phyloP scores from a whole-genome alignment of 2,113 vertebrate species.

The Ia io region DNA sequence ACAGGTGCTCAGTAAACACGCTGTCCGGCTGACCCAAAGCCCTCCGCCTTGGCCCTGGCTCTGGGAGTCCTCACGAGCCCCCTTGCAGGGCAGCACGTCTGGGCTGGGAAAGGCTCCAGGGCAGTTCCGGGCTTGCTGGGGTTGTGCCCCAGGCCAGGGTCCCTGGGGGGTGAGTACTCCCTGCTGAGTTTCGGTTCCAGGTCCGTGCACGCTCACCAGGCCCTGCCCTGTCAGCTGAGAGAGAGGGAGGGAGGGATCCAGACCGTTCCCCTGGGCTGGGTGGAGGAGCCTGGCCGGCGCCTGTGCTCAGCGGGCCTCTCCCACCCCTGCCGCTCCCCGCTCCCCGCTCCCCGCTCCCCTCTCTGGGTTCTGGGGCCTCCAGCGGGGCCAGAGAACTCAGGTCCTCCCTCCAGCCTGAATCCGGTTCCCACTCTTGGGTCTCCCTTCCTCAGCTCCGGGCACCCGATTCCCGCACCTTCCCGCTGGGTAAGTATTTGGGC shows the following conservation, averaged over 20 bases:
- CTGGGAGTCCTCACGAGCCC: not conserved
- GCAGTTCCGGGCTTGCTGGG: not conserved
- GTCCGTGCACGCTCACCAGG: conserved; percentile 55
- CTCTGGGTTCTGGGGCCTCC: not conserved
- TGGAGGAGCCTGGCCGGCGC: not conserved
- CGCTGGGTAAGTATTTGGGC: not conserved
- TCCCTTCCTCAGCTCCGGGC: not conserved
- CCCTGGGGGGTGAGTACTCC: conserved; percentile 22
- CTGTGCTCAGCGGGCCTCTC: not conserved
- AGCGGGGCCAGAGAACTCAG: not conserved
- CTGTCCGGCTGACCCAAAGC: not conserved
- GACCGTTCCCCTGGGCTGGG: conserved; percentile 65
- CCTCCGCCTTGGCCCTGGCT: not conserved
- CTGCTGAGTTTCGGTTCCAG: conserved; percentile 72
- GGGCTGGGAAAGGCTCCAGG: not conserved
- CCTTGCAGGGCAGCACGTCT: not conserved
- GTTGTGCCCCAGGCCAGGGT: conserved; percentile 53
- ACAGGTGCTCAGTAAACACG: not conserved
- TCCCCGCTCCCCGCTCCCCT: not conserved
- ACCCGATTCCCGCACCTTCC: not conserved
- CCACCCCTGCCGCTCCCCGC: not conserved
- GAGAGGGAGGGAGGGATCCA: conserved; percentile 47
- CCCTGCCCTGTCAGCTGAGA: conserved; percentile 70
- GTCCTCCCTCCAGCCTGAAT: not conserved
- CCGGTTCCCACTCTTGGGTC: not conserved